Percentiles rank a stretch among this genome's conserved stretches.
Conservation (phyloP, 1,140 invertebrate genomes). For the Agrilus planipennis region DNA sequence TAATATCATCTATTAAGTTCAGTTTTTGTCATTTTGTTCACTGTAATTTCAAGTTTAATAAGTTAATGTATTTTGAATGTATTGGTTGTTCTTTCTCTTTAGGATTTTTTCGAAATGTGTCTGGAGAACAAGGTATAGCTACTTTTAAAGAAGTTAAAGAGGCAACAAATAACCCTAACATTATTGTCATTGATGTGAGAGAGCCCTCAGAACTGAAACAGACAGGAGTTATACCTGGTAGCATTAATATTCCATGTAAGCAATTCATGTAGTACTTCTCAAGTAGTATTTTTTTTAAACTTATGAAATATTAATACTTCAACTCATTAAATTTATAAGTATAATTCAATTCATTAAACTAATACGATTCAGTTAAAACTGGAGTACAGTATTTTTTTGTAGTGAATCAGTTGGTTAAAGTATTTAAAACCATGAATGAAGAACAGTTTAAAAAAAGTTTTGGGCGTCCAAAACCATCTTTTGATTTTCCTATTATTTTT, state of each 20-base stretch:
- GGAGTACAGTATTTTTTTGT: conserved; percentile 1
- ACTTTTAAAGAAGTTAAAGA: conserved; percentile 3
- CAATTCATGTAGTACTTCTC: background rate
- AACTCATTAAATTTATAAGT: background rate
- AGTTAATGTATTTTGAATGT: too few species aligned
- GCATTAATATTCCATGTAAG: conserved; percentile 13
- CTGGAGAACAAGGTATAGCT: conserved; percentile 3
- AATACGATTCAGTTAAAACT: background rate
- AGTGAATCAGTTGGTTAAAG: conserved; percentile 25
- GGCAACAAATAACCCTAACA: conserved; percentile 3
- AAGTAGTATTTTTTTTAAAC: background rate
- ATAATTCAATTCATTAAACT: background rate
- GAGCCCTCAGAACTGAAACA: conserved; percentile 11
- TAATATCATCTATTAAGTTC: too few species aligned
- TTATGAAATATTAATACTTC: background rate
- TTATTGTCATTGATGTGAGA: conserved; percentile 9
- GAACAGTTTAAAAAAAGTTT: conserved; percentile 34
- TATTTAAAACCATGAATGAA: conserved; percentile 23
- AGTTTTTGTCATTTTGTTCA: too few species aligned
- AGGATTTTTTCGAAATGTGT: too few species aligned
- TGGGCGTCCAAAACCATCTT: conserved; percentile 29
- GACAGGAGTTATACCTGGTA: conserved; percentile 8
- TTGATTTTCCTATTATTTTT: conserved; percentile 34
- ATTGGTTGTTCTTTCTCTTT: too few species aligned
- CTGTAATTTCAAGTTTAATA: too few species aligned